Evolutionary conservation across 2,888 invertebrate species (phyloP), one percentile per base, ranked within the genome.

Genomic region (Bombylius major): DNA sequence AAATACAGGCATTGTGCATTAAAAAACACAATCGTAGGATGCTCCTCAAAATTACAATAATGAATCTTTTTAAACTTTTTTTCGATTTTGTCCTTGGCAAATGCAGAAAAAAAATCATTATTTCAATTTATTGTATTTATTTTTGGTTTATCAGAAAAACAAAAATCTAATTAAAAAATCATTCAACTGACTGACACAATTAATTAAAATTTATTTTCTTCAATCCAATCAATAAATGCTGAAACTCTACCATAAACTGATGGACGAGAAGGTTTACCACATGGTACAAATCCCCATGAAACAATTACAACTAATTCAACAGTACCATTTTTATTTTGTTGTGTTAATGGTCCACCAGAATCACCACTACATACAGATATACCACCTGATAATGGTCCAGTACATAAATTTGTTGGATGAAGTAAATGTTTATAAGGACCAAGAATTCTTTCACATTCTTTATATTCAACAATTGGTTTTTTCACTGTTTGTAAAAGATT

Each of bases 201-300:
- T 23, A 23, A 23, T 23, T 23, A 23, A 23, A 23, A 23, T 23
- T 23, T 23, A 23, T 23, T 23, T 39, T 62, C 23, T 0, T n/a
- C 5, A 48, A 70, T 64, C 75, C 76, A 78, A 11, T 60, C 49
- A 3, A 58, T 3, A 63, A 67, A 71, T 0, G 67, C 61, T 0
- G 67, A 64, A 0, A 69, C 67, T 8, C 62, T 61, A 1, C 75
- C 76, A 63, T 72, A 77, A 1, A 76, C 75, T 1, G 77, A 74
- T 3, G 77, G 77, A 36, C 67, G 64, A 14, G 62, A 65, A n/a
- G 63, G 64, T 42, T 50, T 59, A 12, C 71, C 69, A 55, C 78
- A 78, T 9, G 77, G 77, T 9, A 69, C 70, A 44, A 67, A 65
- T 31, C 77, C 77, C 78, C 78, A 78, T 36, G 78, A 77, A 12